Base-by-base conservation (phyloP, 2,113 vertebrate species). In the Diglossa brunneiventris region DNA sequence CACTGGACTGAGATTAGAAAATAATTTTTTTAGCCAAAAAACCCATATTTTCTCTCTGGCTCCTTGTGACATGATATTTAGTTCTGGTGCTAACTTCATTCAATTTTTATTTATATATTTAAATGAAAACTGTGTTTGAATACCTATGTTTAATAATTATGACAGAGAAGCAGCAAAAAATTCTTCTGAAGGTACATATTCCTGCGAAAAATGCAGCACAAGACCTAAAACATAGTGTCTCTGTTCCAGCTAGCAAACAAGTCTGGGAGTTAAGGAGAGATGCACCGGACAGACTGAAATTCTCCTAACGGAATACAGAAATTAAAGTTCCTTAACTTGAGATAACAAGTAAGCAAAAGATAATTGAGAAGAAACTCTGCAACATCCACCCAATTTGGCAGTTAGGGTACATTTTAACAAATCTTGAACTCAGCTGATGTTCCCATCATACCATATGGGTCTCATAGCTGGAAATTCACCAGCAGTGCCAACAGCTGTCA, bases 401-500 rank as follows among this genome's bases (percentile, higher is more conserved):
- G 77, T 68, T 75, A 33, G 70, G 58, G 47, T 58, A 73, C 62
- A 87, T 93, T 95, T 94, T 87, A 90, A 88, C 37, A 87, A 85
- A 85, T 89, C 46, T 79, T 95, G 63, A 87, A 58, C 70, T 89
- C 37, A 69, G 35, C 33, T 0, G 0, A 82, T 92, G 50, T 95
- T 92, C 91, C 70, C 62, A 39, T 76, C 84, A 42, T 22, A 62
- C 59, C 89, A 94, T 69, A 92, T 77, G 91, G 84, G 77, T 79
- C 56, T 81, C 76, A 72, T 67, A 70, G 76, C 80, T 86, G 70
- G 87, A 96, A 94, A 91, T 53, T 50, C 72, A 81, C 72, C 74
- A 85, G 50, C 73, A 66, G 41, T 73, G 89, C 89, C 75, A 94
- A 78, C 58, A 92, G 78, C 92, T 87, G 77, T 95, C 89, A 91